Conservation (phyloP, 2,113 vertebrate genomes). For the Strix uralensis region DNA sequence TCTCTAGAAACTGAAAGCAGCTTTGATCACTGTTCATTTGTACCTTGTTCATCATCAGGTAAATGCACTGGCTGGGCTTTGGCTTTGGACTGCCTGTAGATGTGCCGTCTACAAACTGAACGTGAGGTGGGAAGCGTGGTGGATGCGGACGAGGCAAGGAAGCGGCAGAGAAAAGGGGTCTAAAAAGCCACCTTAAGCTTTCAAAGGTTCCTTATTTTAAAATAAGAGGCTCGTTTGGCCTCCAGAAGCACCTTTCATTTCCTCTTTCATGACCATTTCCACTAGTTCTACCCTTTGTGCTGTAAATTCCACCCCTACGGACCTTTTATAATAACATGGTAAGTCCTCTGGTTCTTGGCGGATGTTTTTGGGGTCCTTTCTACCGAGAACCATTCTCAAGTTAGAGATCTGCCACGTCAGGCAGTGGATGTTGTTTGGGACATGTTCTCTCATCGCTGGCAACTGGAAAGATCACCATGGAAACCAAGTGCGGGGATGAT, state of each 20-base stretch:
- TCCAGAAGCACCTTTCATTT: neutral
- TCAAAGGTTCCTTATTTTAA: neutral
- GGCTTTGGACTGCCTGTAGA: neutral
- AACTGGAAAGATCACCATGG: neutral
- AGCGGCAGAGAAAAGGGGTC: neutral
- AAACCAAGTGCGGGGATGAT: accelerated
- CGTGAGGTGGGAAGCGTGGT: neutral
- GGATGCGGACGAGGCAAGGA: neutral
- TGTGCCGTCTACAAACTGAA: neutral
- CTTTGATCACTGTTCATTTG: neutral
- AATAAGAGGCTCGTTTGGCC: neutral
- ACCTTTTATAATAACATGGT: accelerated
- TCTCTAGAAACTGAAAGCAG: neutral
- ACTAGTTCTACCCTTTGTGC: neutral
- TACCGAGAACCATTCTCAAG: neutral
- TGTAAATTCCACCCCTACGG: neutral
- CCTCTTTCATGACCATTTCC: neutral
- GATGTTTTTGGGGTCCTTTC: neutral
- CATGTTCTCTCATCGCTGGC: accelerated
- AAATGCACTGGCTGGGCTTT: neutral
- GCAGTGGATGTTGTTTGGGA: neutral
- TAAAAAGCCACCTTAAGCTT: neutral
- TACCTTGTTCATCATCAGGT: neutral
- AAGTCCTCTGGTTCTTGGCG: neutral
- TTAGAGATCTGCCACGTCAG: neutral